Base-by-base conservation (phyloP, 2,888 invertebrate genomes). In the Embidobia sp. region DNA sequence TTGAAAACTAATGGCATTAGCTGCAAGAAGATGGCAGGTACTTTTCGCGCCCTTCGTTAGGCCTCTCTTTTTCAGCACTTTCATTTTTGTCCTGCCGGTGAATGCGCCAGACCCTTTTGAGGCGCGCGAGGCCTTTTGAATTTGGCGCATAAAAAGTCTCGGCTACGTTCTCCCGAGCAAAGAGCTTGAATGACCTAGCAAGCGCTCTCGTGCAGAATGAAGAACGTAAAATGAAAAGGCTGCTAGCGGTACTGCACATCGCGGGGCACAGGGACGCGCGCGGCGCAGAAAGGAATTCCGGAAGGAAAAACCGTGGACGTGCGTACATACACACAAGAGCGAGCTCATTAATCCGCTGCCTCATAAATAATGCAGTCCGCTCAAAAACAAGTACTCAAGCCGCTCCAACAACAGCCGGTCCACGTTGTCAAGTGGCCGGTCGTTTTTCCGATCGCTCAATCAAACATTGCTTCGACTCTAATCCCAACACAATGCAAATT, bases 151-250 rank as follows among this genome's bases (percentile, higher is more conserved):
- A 57, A 69, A 70, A 72, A 67, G 42, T 63, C 57, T 66, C 67
- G 37, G 46, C 53, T 44, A 29, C 51, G 57, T 67, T 55, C 48
- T 63, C 29, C 44, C 69, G 37, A 42, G 53, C 63, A 70, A 55
- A 76, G 55, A 69, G 76, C 57, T 57, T 69, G 69, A 70, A 76
- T 76, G 63, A 51, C 76, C 59, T 79, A 78, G 75, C 79, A 78
- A 81, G 49, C 69, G 67, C 69, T 69, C 67, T 75, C 48, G 67
- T 55, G 75, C 53, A 63, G 63, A 75, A 75, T 75, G 67, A 69
- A 75, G 75, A 73, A 73, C 73, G 73, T 57, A 40, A 64, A 73
- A 73, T 73, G 73, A 73, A 73, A 73, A 73, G 73, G 40, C 57
- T 64, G 63, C 55, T 63, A 72, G 72, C 63, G 64, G 73, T 66